These are phyloP conservation scores for Alca torda DNA, from an alignment of 2,797 vertebrate genomes.

Conservation along the genomic window DNA sequence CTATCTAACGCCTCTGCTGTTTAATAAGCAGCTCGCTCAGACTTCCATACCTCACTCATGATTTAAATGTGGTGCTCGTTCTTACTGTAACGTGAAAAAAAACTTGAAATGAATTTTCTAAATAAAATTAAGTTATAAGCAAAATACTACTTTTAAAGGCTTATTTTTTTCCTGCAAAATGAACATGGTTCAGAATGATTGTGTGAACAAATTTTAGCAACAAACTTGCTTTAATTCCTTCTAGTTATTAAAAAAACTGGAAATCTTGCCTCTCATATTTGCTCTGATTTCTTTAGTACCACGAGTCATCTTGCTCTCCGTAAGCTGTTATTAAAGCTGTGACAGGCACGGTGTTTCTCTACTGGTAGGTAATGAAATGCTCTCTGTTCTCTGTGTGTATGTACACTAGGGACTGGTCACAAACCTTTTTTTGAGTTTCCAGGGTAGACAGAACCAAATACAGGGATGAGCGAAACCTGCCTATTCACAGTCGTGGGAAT, in stretches of 20 bases:
- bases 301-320: not conserved
- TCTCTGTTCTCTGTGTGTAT: not conserved
- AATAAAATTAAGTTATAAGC: conserved; percentile 17
- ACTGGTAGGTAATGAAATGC: not conserved
- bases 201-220: not conserved
- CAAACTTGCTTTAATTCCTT: not conserved
- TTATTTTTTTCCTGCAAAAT: not conserved
- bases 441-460: not conserved
- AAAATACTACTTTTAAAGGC: not conserved
- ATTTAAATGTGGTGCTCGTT: conserved; percentile 43
- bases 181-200: not conserved
- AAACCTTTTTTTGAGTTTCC: not conserved
- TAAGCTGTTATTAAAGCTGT: not conserved
- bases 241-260: not conserved
- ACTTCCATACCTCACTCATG: conserved; percentile 19
- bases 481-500: not conserved
- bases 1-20: conserved; percentile 51
- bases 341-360: not conserved
- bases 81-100: not conserved
- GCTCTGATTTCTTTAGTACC: not conserved
- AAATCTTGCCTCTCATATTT: not conserved
- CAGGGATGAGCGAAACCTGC: not conserved
- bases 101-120: conserved; percentile 56
- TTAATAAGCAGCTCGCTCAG: conserved; percentile 34
- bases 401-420: not conserved